Percentiles rank a stretch among this genome's conserved stretches.
Evolutionary conservation across 2,113 vertebrate genomes (phyloP).

Genomic region (Oxyruncus cristatus): DNA sequence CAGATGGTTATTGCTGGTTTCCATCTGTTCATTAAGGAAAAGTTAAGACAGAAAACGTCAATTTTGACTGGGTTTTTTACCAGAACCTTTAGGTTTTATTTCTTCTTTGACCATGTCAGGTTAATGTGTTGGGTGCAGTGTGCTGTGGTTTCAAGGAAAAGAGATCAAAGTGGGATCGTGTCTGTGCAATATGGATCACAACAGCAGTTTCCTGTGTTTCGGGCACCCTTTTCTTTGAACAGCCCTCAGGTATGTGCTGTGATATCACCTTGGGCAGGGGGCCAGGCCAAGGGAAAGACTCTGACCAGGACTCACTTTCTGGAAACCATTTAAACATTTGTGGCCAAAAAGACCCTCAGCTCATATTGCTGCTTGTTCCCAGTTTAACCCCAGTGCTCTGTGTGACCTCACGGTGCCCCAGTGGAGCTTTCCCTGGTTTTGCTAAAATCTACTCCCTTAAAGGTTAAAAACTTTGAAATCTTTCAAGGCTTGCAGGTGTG

Average conservation of each 20-base stretch:
- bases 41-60: not conserved
- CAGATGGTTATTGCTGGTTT: conserved; percentile 58
- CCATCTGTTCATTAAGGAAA: conserved; percentile 30
- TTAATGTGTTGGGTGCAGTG: not conserved
- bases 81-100: not conserved
- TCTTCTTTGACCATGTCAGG: not conserved
- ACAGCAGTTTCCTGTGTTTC: conserved; percentile 8
- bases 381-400: not conserved
- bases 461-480: not conserved
- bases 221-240: conserved; percentile 24
- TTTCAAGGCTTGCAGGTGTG: not conserved
- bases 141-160: not conserved
- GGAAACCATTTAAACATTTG: not conserved
- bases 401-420: not conserved
- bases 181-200: not conserved
- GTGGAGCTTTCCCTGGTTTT: not conserved
- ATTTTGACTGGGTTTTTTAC: not conserved
- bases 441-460: not conserved
- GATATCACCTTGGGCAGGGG: not conserved
- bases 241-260: not conserved
- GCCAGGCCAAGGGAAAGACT: not conserved
- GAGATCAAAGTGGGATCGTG: conserved; percentile 47
- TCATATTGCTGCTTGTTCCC: not conserved
- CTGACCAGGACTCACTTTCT: not conserved
- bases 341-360: not conserved